Evolutionary conservation across 2,888 invertebrate species (phyloP), one percentile per base, ranked within the genome.

Genomic region (Notodonta ziczac): DNA sequence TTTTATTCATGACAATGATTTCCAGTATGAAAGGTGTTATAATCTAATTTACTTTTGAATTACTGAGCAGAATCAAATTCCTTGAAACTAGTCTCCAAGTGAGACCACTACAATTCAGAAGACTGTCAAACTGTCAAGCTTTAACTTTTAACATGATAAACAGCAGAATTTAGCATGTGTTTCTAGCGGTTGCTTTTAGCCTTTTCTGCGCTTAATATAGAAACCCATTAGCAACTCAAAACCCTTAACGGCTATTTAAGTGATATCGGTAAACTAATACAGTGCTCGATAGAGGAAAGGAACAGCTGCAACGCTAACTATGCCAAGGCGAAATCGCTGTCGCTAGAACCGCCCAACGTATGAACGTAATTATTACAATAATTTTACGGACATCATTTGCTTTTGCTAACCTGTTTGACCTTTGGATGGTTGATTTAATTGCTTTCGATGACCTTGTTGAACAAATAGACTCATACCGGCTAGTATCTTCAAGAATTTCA

Each of bases 311-410:
- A 67, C 66, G 62, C 66, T 74, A 72, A 78, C 72, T 83, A 66
- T 84, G 84, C 81, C 84, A 84, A 84, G 84, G 84, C 76, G 8
- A 82, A 62, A 61, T 61, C 60, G 60, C 64, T 67, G 60, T 60
- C 61, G 60, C 39, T 54, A 54, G 12, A 12, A 35, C 53, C 7
- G 54, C 39, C 54, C 39, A 39, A 39, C 32, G 54, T 54, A 39
- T 54, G 39, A 8, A 35, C 39, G 39, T 54, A 54, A 54, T 54
- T 54, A 54, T 54, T 39, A 53, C 51, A 24, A 51, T 51, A 51
- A 52, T 57, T 57, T 57, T 48, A 24, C 57, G n/a, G 6, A 48
- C 50, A 56, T 39, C 16, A 24, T 52, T 24, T 52, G 9, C 51
- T 52, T 35, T 35, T 14, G 14, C 10, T 10, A 5, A 13, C 0